Evolutionary conservation across 1,140 invertebrate genomes (phyloP).

Genomic region (Notospermus geniculatus): DNA sequence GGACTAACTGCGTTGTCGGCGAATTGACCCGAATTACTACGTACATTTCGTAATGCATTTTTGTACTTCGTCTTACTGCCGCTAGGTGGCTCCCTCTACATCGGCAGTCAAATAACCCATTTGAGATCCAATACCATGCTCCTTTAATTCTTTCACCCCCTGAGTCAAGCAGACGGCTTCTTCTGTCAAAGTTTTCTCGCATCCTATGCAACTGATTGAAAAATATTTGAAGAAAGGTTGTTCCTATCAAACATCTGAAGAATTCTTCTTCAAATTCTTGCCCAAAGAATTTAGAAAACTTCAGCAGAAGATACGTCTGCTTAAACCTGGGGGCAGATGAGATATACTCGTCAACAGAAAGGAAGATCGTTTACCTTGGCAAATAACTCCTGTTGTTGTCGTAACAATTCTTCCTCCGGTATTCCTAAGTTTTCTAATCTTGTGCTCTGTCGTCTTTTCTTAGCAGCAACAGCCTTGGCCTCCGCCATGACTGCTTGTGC

Average conservation of each 20-base stretch:
- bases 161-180: conserved; percentile 1
- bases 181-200: too few species aligned
- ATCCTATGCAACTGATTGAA: too few species aligned
- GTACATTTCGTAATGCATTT: too few species aligned
- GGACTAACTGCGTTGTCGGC: too few species aligned
- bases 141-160: not conserved
- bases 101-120: too few species aligned
- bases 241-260: too few species aligned
- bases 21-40: too few species aligned
- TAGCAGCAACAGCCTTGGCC: conserved; percentile 94
- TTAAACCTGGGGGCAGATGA: not conserved
- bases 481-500: conserved; percentile 91
- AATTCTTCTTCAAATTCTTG: not conserved
- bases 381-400: conserved; percentile 97
- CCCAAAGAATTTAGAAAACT: not conserved
- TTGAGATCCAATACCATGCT: not conserved
- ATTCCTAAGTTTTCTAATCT: conserved; percentile 94
- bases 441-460: conserved; percentile 88
- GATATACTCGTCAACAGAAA: not conserved
- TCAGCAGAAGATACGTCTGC: not conserved
- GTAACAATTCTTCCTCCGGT: conserved; percentile 93
- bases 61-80: too few species aligned
- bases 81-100: too few species aligned
- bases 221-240: too few species aligned
- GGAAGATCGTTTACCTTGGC: conserved; percentile 67